Percentiles rank a stretch among this genome's conserved stretches.
phyloP scores from a whole-genome alignment of 2,888 invertebrate genomes.

The Drosophila barbarae region DNA sequence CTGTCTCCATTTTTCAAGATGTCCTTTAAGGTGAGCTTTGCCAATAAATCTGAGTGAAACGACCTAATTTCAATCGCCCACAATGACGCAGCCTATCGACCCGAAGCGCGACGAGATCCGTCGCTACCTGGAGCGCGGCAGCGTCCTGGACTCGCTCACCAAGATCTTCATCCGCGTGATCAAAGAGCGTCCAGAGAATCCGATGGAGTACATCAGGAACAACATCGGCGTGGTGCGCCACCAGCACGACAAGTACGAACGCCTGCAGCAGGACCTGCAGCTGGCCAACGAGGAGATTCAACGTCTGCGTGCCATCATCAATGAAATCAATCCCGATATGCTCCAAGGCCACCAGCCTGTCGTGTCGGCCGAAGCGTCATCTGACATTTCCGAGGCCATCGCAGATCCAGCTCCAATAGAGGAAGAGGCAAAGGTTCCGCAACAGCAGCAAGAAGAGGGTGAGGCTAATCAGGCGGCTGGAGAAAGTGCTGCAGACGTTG shows the following conservation, averaged over 20 bases:
- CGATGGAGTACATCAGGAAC: conserved; percentile 76
- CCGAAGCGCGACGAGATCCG: conserved; percentile 79
- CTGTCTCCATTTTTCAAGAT: conserved; percentile 50
- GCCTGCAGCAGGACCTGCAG: conserved; percentile 72
- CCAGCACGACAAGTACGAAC: conserved; percentile 73
- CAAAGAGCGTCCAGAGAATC: conserved; percentile 77
- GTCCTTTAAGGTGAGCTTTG: conserved; percentile 69
- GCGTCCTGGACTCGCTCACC: conserved; percentile 78
- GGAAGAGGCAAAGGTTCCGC: neutral
- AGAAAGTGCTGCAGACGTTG: conserved; percentile 12
- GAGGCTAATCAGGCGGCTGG: neutral
- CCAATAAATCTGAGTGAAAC: neutral
- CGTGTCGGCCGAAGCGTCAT: conserved; percentile 1
- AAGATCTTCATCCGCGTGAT: conserved; percentile 78
- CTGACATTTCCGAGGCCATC: conserved; percentile 29
- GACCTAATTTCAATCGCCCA: neutral
- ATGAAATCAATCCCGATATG: conserved; percentile 65
- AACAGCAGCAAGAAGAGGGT: conserved; percentile 2
- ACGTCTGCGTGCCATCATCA: conserved; percentile 68
- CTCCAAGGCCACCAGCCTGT: conserved; percentile 39
- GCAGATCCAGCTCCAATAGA: neutral
- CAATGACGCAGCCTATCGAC: conserved; percentile 76
- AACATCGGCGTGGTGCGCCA: conserved; percentile 75
- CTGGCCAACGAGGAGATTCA: conserved; percentile 71
- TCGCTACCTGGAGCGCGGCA: conserved; percentile 78